Evolutionary conservation across 2,113 vertebrate species (phyloP).

Genomic region (Atractosteus spatula): DNA sequence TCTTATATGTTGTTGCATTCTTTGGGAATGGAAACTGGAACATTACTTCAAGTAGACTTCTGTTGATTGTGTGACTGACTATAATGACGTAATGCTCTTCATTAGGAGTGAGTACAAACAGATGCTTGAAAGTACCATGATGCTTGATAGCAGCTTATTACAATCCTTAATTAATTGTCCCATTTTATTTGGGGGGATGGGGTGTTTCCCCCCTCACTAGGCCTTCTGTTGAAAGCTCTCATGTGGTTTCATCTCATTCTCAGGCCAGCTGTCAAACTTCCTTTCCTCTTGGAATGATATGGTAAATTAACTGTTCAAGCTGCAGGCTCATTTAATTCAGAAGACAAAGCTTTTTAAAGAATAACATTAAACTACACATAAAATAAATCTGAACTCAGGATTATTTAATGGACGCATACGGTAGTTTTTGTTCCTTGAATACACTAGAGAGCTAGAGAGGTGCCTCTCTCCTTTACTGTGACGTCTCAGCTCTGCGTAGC

Average conservation of each 20-base stretch:
- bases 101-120: conserved; percentile 61
- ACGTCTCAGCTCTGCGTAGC: conserved; percentile 14
- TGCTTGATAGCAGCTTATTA: neutral
- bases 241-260: neutral
- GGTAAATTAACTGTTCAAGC: no score
- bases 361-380: no score
- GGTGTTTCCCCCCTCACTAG: neutral
- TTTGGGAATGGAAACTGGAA: no score
- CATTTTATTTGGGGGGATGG: conserved; percentile 1
- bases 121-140: conserved; percentile 33
- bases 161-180: neutral
- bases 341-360: no score
- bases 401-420: no score
- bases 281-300: neutral
- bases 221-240: neutral
- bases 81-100: conserved; percentile 53
- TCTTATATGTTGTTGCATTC: no score
- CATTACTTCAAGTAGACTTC: no score
- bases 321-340: no score
- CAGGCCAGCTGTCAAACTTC: neutral
- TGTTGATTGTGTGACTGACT: conserved; percentile 1
- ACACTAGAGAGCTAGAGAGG: no score
- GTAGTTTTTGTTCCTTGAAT: no score
- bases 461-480: conserved; percentile 25
- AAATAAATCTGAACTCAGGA: no score